Conservation (phyloP, 2,113 vertebrate species). For the Athene cunicularia region DNA sequence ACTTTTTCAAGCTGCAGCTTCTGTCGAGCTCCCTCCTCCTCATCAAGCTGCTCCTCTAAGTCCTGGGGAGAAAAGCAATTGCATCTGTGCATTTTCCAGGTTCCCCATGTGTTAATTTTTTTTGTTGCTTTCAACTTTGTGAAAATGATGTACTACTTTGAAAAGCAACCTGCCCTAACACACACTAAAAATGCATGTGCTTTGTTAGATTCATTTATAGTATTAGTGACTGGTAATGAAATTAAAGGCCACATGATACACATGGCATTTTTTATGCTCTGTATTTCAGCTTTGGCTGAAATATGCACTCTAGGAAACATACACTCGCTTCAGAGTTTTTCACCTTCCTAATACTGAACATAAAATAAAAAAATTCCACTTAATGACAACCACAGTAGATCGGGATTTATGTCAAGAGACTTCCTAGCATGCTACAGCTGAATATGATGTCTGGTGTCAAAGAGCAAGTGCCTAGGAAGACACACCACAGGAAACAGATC, state of each 20-base stretch:
- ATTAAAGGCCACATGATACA: neutral
- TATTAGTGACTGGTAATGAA: neutral
- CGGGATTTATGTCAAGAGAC: neutral
- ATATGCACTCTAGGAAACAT: neutral
- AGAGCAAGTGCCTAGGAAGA: neutral
- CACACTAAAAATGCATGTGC: no score
- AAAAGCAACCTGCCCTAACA: neutral
- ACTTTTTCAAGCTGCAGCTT: constrained; percentile 98
- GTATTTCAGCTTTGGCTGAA: neutral
- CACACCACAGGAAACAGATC: neutral
- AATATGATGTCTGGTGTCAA: neutral
- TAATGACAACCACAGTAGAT: neutral
- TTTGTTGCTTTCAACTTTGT: neutral
- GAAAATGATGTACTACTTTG: neutral
- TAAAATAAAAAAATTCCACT: neutral
- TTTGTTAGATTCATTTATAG: neutral
- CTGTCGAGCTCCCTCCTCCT: constrained; percentile 95
- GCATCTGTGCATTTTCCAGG: neutral
- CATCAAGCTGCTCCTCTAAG: constrained; percentile 95
- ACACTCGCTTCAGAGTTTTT: neutral
- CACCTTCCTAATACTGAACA: neutral
- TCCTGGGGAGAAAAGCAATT: constrained; percentile 75
- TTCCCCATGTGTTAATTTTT: rapidly evolving
- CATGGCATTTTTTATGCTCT: neutral
- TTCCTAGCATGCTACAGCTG: neutral